A percentile compares a stretch with the other conserved stretches of the same genome.
Evolutionary conservation across 2,888 invertebrate species (phyloP).

Genomic region (Lysandra bellargus): DNA sequence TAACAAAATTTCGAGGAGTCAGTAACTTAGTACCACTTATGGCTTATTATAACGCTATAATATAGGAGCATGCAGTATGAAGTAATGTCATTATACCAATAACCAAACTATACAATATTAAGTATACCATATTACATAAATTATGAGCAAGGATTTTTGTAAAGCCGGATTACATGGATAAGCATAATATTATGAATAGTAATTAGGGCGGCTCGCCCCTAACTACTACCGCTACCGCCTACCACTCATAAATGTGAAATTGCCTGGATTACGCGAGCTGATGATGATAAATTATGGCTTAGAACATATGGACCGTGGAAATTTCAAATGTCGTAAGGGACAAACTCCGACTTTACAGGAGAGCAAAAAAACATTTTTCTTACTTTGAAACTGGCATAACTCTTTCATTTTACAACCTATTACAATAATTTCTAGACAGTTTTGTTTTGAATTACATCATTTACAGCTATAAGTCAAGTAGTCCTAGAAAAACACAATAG

Average conservation of each 20-base stretch:
- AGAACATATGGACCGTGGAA: too few relatives aligned
- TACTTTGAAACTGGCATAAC: too few relatives aligned
- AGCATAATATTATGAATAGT: background rate
- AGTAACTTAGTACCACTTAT: background rate
- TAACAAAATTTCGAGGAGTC: background rate
- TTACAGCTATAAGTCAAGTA: too few relatives aligned
- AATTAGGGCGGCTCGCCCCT: background rate
- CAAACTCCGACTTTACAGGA: too few relatives aligned
- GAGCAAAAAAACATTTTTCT: too few relatives aligned
- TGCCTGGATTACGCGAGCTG: too few relatives aligned
- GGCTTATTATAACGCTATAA: background rate
- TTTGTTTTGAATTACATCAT: too few relatives aligned
- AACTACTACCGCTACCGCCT: background rate
- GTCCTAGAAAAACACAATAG: too few relatives aligned
- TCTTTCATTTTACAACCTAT: too few relatives aligned
- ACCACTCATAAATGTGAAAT: background rate
- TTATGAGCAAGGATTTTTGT: constrained; percentile 14
- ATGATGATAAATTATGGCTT: too few relatives aligned
- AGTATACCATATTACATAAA: background rate
- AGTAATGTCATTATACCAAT: background rate
- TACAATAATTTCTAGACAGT: too few relatives aligned
- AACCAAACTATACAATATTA: background rate
- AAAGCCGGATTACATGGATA: constrained; percentile 8
- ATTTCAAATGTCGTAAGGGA: too few relatives aligned
- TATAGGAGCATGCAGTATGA: background rate